Conservation (phyloP, 2,113 vertebrate species). For the Cyphomyrus discorhynchus region DNA sequence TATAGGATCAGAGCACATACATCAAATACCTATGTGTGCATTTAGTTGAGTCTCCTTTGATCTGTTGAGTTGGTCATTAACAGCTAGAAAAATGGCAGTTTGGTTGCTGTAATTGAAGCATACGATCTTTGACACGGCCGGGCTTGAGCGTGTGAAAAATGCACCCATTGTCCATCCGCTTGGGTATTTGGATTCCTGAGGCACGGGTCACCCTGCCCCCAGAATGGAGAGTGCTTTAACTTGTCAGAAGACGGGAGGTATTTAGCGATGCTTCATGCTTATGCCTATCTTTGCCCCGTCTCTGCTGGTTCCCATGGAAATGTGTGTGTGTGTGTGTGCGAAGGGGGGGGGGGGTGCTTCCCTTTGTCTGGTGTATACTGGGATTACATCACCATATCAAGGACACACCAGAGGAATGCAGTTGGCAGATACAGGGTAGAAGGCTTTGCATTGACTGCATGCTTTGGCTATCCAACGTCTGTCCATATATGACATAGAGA, state of each 20-base stretch:
- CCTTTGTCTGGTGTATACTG: neutral
- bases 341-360: neutral
- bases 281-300: neutral
- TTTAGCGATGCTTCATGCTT: neutral
- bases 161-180: neutral
- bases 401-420: neutral
- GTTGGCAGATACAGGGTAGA: neutral
- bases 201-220: neutral
- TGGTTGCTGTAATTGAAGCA: neutral
- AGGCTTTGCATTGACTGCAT: neutral
- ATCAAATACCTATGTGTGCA: neutral
- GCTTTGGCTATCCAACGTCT: neutral
- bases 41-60: neutral
- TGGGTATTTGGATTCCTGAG: neutral
- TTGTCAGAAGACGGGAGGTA: neutral
- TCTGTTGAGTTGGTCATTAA: neutral
- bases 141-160: neutral
- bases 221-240: neutral
- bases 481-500: neutral
- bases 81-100: neutral
- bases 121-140: neutral
- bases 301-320: neutral
- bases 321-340: too few species aligned
- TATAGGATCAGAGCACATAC: neutral
- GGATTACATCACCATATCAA: slow-evolving; percentile 10